Evolutionary conservation across 2,113 vertebrate species (phyloP).

Genomic region (Galeopterus variegatus): DNA sequence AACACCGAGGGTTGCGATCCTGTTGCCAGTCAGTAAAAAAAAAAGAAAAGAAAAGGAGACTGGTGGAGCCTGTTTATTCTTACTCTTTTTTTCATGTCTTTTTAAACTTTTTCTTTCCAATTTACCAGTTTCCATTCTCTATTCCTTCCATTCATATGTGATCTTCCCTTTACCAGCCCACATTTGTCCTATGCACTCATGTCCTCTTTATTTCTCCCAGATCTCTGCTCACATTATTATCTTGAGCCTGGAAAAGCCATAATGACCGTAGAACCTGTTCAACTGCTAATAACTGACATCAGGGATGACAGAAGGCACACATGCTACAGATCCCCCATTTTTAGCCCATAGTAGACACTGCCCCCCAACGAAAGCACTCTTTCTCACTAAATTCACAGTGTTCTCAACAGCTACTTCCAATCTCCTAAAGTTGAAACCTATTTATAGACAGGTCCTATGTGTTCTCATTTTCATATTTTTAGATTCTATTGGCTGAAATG

Average conservation of each 20-base stretch:
- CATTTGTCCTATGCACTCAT: neutral
- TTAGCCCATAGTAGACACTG: neutral
- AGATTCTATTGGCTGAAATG: neutral
- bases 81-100: neutral
- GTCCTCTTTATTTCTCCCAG: conserved; percentile 26
- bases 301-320: neutral
- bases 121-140: neutral
- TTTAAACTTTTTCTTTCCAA: conserved; percentile 44
- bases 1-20: too few species aligned
- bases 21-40: too few species aligned
- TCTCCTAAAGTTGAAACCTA: neutral
- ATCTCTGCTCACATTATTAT: neutral
- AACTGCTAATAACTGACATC: neutral
- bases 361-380: neutral
- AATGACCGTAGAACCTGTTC: neutral
- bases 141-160: neutral
- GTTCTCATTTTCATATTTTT: neutral
- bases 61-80: neutral
- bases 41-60: neutral
- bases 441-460: neutral
- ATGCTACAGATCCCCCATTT: neutral
- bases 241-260: neutral
- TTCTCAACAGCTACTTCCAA: neutral
- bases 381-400: neutral
- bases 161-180: neutral